Base-by-base conservation (phyloP, 2,797 vertebrate species). In the Pseudomugil tenellus region DNA sequence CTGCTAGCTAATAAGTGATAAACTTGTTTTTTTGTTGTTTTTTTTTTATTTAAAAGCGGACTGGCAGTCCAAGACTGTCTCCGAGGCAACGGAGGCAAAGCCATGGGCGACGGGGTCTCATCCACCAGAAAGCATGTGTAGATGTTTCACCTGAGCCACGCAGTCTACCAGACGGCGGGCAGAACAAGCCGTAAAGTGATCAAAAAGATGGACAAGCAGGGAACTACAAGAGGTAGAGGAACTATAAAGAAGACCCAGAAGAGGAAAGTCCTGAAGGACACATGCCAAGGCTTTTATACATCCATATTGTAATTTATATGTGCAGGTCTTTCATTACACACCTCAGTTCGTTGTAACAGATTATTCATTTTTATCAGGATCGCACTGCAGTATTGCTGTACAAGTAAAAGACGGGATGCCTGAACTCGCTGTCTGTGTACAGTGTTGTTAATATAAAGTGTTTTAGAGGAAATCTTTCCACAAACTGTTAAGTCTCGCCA, bases 111-210 rank as follows among this genome's bases (percentile, higher is more conserved):
- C 86, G 88, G 39, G 67, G 87, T 56, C 88, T 95, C 59, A 81
- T 48, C 25, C 78, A 93, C 77, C 94, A 94, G 86, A 90, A 34
- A 51, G 85, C 87, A 0, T 93, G 91, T 29, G 83, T 92, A 62
- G 94, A 95, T 37, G 75, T 89, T 59, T 94, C 94, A 21, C 93
- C 94, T 10, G 94, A 94, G 14, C 93, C 94, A 8, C 83, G 72
- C 28, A 84, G 85, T 78, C 82, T 73, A 59, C 28, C 52, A 0
- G 81, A 46, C 1, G 46, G 9, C 3, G 48, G 7, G 9, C 58
- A 72, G n/a, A 75, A 57, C 54, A 56, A 74, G 37, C 67, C 77
- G 1, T 85, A 46, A 79, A 65, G 63, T 2, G 17, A 39, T 58
- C 29, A 63, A 73, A 43, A 63, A 69, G 32, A 9, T 0, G 29